These are phyloP conservation scores for Arnoldichthys spilopterus DNA, from an alignment of 2,797 vertebrate genomes.

Conservation along the genomic window DNA sequence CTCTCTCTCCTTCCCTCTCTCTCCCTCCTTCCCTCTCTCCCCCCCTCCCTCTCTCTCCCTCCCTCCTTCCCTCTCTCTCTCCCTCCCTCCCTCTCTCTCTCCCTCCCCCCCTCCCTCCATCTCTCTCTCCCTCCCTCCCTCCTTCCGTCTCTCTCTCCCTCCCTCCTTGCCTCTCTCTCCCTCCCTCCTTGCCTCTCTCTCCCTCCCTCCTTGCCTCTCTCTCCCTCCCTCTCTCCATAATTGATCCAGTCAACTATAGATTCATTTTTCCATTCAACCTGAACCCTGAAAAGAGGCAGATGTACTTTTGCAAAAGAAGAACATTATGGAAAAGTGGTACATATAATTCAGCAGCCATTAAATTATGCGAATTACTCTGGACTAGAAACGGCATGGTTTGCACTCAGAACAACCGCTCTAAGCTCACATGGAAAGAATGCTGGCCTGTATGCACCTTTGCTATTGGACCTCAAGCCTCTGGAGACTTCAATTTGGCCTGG, in stretches of 20 bases:
- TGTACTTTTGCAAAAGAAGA: constrained; percentile 21
- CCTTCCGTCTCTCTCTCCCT: too few relatives aligned
- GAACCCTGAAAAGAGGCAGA: constrained; percentile 1
- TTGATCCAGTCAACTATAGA: background rate
- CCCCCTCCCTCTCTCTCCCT: too few relatives aligned
- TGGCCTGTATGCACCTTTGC: constrained; percentile 36
- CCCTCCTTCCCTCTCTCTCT: too few relatives aligned
- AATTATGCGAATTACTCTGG: constrained; percentile 43
- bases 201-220: too few relatives aligned
- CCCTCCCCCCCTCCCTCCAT: too few relatives aligned
- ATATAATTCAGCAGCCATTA: constrained; percentile 30
- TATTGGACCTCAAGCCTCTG: constrained; percentile 27
- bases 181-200: too few relatives aligned
- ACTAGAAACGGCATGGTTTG: background rate
- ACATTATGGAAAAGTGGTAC: constrained; percentile 32
- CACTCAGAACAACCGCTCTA: constrained; percentile 20
- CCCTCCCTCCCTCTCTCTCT: too few relatives aligned
- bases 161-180: too few relatives aligned
- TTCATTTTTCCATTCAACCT: constrained; percentile 9
- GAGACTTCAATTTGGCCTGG: constrained; percentile 25
- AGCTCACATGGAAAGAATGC: constrained; percentile 46
- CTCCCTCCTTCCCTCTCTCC: too few relatives aligned
- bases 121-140: too few relatives aligned
- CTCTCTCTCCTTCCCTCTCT: too few relatives aligned
- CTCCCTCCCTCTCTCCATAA: too few relatives aligned